Evolutionary conservation across 1,140 invertebrate species (phyloP).

Genomic region (Zophobas morio): DNA sequence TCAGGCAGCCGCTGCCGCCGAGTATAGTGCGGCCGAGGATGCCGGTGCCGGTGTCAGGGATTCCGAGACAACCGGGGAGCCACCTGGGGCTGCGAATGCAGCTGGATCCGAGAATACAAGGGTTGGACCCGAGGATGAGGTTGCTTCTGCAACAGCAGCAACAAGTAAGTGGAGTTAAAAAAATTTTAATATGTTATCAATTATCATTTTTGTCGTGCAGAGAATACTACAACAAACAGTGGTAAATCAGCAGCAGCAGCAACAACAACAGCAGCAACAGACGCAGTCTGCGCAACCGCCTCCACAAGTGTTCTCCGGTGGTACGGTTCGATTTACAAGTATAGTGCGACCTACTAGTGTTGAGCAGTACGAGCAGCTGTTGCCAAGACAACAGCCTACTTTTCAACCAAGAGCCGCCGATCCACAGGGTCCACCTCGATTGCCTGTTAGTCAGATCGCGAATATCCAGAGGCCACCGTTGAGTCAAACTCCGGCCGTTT

Average conservation of each 20-base stretch:
- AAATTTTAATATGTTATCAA: slow-evolving; percentile 51
- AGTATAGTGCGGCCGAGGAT: slow-evolving; percentile 69
- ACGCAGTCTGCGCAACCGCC: slow-evolving; percentile 58
- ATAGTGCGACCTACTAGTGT: slow-evolving; percentile 55
- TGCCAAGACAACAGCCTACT: slow-evolving; percentile 53
- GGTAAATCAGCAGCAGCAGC: slow-evolving; percentile 55
- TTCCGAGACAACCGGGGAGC: slow-evolving; percentile 54
- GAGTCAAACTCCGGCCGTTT: slow-evolving; percentile 11
- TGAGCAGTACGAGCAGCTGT: slow-evolving; percentile 62
- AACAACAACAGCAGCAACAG: slow-evolving; percentile 55
- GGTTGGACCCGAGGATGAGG: slow-evolving; percentile 69
- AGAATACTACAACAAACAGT: slow-evolving; percentile 55
- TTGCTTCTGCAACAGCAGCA: slow-evolving; percentile 69
- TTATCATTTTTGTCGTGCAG: slow-evolving; percentile 37
- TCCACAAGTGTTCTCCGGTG: slow-evolving; percentile 47
- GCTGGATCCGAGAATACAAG: slow-evolving; percentile 65
- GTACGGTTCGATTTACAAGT: slow-evolving; percentile 50
- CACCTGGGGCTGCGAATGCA: slow-evolving; percentile 58
- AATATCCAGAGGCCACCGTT: slow-evolving; percentile 31
- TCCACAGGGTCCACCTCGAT: slow-evolving; percentile 28
- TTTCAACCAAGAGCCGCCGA: slow-evolving; percentile 52
- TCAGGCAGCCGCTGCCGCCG: slow-evolving; percentile 74
- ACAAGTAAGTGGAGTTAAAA: slow-evolving; percentile 56
- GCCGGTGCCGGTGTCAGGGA: slow-evolving; percentile 51
- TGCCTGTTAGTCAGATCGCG: slow-evolving; percentile 19